Percentiles rank a stretch among this genome's conserved stretches.
Evolutionary conservation across 2,888 invertebrate genomes (phyloP).

Genomic region (Coecobrya sp.): DNA sequence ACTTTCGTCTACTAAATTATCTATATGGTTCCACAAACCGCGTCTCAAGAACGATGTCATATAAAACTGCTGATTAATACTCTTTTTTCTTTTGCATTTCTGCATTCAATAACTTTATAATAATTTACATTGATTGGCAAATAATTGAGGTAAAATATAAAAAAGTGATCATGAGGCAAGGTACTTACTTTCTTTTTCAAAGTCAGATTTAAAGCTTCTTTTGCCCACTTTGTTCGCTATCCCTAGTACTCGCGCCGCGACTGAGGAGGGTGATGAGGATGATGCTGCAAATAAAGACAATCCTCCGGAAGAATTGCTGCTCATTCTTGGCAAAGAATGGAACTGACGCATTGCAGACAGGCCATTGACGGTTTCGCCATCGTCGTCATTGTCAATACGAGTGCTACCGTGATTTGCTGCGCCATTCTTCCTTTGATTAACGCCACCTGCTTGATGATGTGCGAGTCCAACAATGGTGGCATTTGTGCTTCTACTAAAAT

Average conservation of each 20-base stretch:
- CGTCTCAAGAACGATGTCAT: neutral
- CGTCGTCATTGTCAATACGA: conserved; percentile 53
- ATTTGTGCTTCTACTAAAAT: conserved; percentile 10
- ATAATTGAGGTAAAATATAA: neutral
- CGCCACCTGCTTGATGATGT: conserved; percentile 60
- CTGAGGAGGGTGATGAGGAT: conserved; percentile 52
- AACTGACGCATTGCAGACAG: conserved; percentile 82
- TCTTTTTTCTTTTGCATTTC: neutral
- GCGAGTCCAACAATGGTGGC: neutral
- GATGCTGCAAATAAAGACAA: conserved; percentile 63
- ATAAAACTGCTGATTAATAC: neutral
- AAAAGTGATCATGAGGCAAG: neutral
- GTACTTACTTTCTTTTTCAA: conserved; percentile 84
- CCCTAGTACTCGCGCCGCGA: conserved; percentile 44
- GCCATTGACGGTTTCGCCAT: conserved; percentile 49
- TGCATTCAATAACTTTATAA: conserved; percentile 6
- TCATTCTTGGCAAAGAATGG: conserved; percentile 86
- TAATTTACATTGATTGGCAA: neutral
- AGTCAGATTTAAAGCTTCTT: conserved; percentile 79
- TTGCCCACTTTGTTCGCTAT: conserved; percentile 74
- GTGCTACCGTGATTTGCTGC: conserved; percentile 37
- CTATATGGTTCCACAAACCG: neutral
- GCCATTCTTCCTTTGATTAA: conserved; percentile 54
- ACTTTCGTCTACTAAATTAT: conserved; percentile 34
- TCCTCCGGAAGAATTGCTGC: conserved; percentile 76